phyloP scores from a whole-genome alignment of 1,140 invertebrate genomes.

The Temnothorax curvispinosus region DNA sequence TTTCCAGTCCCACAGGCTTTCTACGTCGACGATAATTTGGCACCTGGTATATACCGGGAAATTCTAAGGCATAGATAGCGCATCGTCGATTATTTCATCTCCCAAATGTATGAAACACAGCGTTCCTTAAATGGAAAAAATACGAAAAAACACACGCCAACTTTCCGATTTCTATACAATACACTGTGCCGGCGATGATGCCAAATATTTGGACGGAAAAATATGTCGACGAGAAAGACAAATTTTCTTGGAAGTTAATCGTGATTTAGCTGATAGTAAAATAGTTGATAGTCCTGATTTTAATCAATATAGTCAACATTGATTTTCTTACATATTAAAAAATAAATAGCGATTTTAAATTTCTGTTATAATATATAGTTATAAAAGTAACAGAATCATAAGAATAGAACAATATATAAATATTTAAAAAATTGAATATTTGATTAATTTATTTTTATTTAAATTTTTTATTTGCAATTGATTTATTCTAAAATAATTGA shows the following conservation, averaged over 20 bases:
- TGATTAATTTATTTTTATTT: background rate
- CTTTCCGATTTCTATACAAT: constrained; percentile 11
- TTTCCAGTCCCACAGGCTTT: constrained; percentile 21
- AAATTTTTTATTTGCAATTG: background rate
- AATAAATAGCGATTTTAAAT: background rate
- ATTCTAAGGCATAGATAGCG: constrained; percentile 4
- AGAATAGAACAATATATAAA: background rate
- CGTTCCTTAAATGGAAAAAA: constrained; percentile 26
- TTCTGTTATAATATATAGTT: background rate
- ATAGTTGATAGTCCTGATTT: constrained; percentile 6
- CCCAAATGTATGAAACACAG: background rate
- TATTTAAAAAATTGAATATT: background rate
- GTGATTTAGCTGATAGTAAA: constrained; percentile 3
- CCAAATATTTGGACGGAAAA: constrained; percentile 39
- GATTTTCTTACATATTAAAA: background rate
- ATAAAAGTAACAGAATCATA: background rate
- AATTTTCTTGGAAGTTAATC: background rate
- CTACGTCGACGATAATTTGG: constrained; percentile 50
- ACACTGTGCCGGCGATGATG: background rate
- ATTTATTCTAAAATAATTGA: constrained; percentile 16
- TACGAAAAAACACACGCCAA: background rate
- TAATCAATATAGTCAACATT: constrained; percentile 13
- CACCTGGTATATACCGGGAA: constrained; percentile 1
- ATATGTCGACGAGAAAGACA: constrained; percentile 16
- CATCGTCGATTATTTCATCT: constrained; percentile 22